Evolutionary conservation across 2,888 invertebrate genomes (phyloP).

Genomic region (Amblyjoppa proteus): DNA sequence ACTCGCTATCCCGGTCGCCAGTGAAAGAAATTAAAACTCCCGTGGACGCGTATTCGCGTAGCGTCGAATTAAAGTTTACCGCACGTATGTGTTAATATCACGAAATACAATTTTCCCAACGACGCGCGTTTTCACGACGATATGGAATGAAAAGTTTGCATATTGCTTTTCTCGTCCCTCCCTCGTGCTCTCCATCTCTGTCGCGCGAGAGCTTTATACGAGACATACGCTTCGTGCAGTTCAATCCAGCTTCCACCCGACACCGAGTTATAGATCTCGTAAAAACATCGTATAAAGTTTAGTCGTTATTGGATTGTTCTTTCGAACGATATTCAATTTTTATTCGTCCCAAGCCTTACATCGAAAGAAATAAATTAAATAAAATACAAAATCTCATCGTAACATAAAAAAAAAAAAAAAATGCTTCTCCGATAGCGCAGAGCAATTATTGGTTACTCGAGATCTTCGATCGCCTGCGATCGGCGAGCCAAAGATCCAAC

Average conservation of each 20-base stretch:
- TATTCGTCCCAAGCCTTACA: neutral
- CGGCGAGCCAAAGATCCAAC: neutral
- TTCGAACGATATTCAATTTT: neutral
- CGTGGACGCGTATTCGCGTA: neutral
- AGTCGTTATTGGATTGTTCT: slow-evolving; percentile 33
- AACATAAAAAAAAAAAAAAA: neutral
- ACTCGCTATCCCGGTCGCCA: neutral
- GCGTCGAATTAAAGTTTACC: slow-evolving; percentile 44
- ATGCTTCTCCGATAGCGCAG: neutral
- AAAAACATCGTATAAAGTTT: slow-evolving; percentile 66
- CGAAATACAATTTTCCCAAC: slow-evolving; percentile 53
- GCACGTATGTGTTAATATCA: slow-evolving; percentile 62
- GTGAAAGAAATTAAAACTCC: neutral
- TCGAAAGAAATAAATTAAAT: neutral
- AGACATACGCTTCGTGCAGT: slow-evolving; percentile 54
- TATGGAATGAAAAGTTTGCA: slow-evolving; percentile 63
- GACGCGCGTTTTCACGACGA: slow-evolving; percentile 34
- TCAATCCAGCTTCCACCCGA: neutral
- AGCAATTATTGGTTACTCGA: neutral
- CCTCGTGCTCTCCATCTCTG: neutral
- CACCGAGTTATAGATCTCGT: slow-evolving; percentile 66
- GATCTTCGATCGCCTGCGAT: neutral
- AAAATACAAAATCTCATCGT: neutral
- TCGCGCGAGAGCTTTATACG: slow-evolving; percentile 33
- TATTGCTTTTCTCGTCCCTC: slow-evolving; percentile 55